Percentiles rank a stretch among this genome's conserved stretches.
Conservation (phyloP, 2,113 vertebrate species). For the Grammomys dolichurus region DNA sequence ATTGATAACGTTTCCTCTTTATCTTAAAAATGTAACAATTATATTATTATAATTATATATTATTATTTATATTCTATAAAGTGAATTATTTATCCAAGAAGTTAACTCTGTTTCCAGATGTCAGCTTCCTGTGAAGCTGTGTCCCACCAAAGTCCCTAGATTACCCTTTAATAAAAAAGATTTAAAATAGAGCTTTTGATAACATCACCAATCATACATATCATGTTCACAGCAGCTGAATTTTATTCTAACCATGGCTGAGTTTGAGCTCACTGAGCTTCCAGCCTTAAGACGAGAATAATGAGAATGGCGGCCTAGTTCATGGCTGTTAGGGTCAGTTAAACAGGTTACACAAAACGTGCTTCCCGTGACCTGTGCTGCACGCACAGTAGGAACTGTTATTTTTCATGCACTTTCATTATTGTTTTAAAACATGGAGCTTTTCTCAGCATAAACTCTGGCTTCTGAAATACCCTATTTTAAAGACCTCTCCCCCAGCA, state of each 20-base stretch:
- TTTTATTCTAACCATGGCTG: constrained; percentile 25
- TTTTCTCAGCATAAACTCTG: constrained; percentile 6
- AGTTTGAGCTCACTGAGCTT: not conserved
- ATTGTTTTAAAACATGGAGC: constrained; percentile 12
- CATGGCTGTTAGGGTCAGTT: constrained; percentile 2
- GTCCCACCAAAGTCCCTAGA: constrained; percentile 52
- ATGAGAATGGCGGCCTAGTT: not conserved
- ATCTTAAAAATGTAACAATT: constrained; percentile 49
- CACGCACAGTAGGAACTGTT: not conserved
- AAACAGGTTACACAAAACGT: not conserved
- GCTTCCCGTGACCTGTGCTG: not conserved
- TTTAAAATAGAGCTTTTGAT: constrained; percentile 49
- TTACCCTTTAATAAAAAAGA: constrained; percentile 4
- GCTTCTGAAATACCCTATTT: constrained; percentile 46
- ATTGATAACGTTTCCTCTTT: not conserved
- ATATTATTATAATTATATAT: no score
- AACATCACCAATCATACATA: not conserved
- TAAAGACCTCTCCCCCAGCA: not conserved
- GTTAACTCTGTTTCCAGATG: constrained; percentile 25
- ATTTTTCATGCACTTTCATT: constrained; percentile 54
- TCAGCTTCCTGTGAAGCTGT: not conserved
- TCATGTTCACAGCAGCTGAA: not conserved
- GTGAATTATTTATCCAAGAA: constrained; percentile 1
- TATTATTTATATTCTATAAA: no score
- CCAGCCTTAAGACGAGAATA: constrained; percentile 40